phyloP scores from a whole-genome alignment of 2,113 vertebrate genomes.

The Actenoides lindsayi region DNA sequence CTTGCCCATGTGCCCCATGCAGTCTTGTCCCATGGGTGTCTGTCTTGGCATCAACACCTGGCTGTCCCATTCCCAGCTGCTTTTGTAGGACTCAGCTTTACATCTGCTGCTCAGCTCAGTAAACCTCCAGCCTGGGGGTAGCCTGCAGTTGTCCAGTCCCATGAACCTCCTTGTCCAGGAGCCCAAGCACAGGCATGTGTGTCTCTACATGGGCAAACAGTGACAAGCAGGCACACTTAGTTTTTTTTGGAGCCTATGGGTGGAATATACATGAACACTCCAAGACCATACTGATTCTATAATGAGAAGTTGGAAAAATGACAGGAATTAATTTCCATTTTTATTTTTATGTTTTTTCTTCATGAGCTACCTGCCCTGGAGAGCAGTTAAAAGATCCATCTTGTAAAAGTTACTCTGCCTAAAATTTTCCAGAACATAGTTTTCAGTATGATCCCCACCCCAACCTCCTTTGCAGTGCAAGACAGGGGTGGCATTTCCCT shows the following conservation, averaged over 20 bases:
- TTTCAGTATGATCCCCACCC: background rate
- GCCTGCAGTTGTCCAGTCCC: background rate
- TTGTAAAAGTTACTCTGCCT: background rate
- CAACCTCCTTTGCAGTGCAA: background rate
- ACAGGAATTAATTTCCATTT: background rate
- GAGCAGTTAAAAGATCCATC: background rate
- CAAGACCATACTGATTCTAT: background rate
- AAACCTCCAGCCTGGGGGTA: background rate
- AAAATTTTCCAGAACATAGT: background rate
- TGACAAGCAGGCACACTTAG: background rate
- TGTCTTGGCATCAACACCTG: accelerated
- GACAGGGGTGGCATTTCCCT: background rate
- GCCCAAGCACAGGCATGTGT: accelerated
- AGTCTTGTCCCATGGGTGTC: background rate
- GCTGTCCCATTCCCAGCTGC: background rate
- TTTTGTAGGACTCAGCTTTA: background rate
- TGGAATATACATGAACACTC: background rate
- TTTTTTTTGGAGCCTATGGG: background rate
- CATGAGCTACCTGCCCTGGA: background rate
- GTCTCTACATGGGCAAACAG: accelerated
- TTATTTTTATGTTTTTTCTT: background rate
- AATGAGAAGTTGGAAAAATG: background rate
- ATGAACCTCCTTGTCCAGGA: background rate
- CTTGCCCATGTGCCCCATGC: background rate
- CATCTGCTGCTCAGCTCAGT: background rate